These are phyloP conservation scores for Sphaerophoria taeniata DNA, from an alignment of 2,888 invertebrate species.

Conservation along the genomic window DNA sequence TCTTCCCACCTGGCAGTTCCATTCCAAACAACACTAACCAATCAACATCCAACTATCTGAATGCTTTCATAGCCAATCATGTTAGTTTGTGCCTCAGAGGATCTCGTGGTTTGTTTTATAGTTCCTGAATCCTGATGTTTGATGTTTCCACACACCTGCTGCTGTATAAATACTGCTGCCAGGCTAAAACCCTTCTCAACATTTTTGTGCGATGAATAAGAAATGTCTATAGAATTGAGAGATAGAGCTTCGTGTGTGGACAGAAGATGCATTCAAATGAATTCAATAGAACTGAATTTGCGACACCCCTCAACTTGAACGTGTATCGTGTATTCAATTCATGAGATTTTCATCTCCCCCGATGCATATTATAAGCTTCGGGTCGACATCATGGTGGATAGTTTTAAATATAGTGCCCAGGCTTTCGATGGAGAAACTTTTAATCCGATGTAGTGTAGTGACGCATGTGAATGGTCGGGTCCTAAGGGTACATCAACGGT, in stretches of 20 bases:
- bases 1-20: conserved; percentile 8
- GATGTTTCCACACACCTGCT: background rate
- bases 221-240: conserved; percentile 35
- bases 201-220: conserved; percentile 53
- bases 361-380: background rate
- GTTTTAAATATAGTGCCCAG: conserved; percentile 1
- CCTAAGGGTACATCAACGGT: conserved; percentile 30
- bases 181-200: conserved; percentile 23
- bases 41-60: background rate
- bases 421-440: conserved; percentile 32
- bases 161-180: conserved; percentile 10
- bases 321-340: conserved; percentile 45
- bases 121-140: conserved; percentile 12
- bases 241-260: conserved; percentile 45
- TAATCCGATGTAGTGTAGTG: conserved; percentile 70
- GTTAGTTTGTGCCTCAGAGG: conserved; percentile 52
- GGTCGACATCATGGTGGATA: background rate
- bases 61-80: conserved; percentile 61
- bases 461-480: conserved; percentile 49
- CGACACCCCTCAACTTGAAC: conserved; percentile 60
- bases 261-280: conserved; percentile 68
- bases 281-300: conserved; percentile 71
- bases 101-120: conserved; percentile 29
- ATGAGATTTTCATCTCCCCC: background rate
- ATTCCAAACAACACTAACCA: background rate